A percentile compares a stretch with the other conserved stretches of the same genome.
phyloP scores from a whole-genome alignment of 2,888 invertebrate species.

The Philonicus albiceps region DNA sequence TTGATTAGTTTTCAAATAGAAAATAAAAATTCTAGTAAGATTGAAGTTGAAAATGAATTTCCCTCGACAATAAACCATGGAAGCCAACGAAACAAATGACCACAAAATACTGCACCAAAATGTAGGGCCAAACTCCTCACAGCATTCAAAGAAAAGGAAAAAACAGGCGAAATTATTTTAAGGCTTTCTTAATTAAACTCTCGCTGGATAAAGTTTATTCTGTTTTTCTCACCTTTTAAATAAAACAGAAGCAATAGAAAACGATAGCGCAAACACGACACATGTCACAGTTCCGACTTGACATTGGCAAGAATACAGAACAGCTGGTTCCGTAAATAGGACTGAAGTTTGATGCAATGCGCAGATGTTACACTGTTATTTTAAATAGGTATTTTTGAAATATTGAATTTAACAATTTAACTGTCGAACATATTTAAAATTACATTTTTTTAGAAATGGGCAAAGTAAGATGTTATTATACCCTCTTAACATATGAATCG shows the following conservation, averaged over 20 bases:
- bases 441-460: too few relatives aligned
- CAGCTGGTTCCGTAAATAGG: neutral
- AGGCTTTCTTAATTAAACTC: neutral
- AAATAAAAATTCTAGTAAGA: too few relatives aligned
- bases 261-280: neutral
- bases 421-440: too few relatives aligned
- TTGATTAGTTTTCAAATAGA: too few relatives aligned
- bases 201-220: neutral
- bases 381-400: neutral
- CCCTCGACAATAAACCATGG: too few relatives aligned
- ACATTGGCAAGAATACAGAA: neutral
- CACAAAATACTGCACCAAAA: too few relatives aligned
- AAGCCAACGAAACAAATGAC: too few relatives aligned
- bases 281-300: neutral
- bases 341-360: neutral
- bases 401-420: neutral
- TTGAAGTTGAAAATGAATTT: too few relatives aligned
- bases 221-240: neutral
- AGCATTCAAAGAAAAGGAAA: neutral
- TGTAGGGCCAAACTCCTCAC: neutral
- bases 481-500: too few relatives aligned
- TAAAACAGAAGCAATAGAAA: neutral
- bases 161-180: neutral
- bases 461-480: too few relatives aligned
- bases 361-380: neutral